Evolutionary conservation across 2,888 invertebrate genomes (phyloP), one percentile per base, ranked within the genome.

Genomic region (Drosophila austrosaltans): DNA sequence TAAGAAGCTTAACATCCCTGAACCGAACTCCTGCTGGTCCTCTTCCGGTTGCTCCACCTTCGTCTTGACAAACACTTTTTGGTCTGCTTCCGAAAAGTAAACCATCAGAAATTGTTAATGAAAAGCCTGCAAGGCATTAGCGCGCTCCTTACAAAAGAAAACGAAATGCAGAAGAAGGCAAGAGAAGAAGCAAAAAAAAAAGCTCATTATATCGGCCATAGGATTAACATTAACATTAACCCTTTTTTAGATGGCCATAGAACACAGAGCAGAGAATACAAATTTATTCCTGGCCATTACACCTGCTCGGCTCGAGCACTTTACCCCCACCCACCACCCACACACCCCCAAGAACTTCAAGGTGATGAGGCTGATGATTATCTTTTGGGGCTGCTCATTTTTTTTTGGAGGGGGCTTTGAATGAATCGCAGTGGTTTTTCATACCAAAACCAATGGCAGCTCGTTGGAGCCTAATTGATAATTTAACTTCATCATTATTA

Each of bases 351-450:
- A 48, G 48, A 40, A 20, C 40, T 36, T 58, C 25, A 48, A 48
- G 48, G 48, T 63, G 63, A 44, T 53, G 36, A 63, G 59, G 68
- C 65, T 57, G 68, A 25, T 44, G 32, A 72, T 77, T 74, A 77
- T 83, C 82, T 70, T 79, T 76, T 73, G 25, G 22, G 20, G 60
- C 22, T 71, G 76, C 40, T 54, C 69, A 69, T 64, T 78, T 73
- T 73, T 63, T 57, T 72, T 48, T 8, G 36, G 36, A 36, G 36
- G 20, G 22, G 20, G 8, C 57, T 65, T 69, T 86, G 79, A 87
- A 73, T 78, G 77, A 87, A 87, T 83, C 59, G 32, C 78, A 44
- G 80, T 77, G 87, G 88, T 88, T 87, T 88, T 81, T 87, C 79
- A 78, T 78, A 78, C 66, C 77, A 77, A 81, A 78, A 85, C 76